Evolutionary conservation across 64 coral and sea anemone species (phyloP).

Genomic region (Catalaphyllia jardinei): DNA sequence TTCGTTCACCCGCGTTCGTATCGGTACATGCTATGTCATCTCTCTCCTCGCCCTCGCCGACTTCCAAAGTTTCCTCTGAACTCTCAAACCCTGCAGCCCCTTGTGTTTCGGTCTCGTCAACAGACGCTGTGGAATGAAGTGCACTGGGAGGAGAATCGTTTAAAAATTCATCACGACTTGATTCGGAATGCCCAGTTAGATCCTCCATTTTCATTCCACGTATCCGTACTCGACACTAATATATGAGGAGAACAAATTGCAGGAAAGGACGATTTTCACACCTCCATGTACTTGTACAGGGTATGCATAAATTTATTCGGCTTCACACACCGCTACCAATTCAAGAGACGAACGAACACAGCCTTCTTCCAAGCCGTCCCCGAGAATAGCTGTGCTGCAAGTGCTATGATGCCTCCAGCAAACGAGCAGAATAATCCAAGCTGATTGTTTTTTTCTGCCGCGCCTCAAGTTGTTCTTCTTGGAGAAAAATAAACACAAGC

Average conservation of each 20-base stretch:
- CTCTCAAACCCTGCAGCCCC: background rate
- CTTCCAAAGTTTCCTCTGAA: background rate
- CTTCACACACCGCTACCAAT: background rate
- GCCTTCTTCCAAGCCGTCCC: no score
- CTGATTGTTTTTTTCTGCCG: background rate
- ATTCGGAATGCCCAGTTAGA: background rate
- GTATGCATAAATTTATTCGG: background rate
- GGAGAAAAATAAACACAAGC: no score
- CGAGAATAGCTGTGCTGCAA: no score
- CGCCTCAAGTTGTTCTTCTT: background rate
- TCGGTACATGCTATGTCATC: background rate
- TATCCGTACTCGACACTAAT: background rate
- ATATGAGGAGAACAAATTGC: background rate
- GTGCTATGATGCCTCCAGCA: no score
- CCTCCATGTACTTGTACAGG: background rate
- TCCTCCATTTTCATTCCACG: background rate
- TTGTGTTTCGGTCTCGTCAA: slow-evolving; percentile 32
- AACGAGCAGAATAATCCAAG: no score
- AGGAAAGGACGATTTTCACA: background rate
- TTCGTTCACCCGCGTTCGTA: background rate
- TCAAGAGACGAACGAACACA: no score
- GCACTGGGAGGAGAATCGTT: background rate
- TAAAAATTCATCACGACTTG: slow-evolving; percentile 38
- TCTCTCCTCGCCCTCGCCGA: background rate
- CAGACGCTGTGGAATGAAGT: background rate